A percentile compares a stretch with the other conserved stretches of the same genome.
Conservation (phyloP, 2,888 invertebrate species). For the Diarsia brunnea region DNA sequence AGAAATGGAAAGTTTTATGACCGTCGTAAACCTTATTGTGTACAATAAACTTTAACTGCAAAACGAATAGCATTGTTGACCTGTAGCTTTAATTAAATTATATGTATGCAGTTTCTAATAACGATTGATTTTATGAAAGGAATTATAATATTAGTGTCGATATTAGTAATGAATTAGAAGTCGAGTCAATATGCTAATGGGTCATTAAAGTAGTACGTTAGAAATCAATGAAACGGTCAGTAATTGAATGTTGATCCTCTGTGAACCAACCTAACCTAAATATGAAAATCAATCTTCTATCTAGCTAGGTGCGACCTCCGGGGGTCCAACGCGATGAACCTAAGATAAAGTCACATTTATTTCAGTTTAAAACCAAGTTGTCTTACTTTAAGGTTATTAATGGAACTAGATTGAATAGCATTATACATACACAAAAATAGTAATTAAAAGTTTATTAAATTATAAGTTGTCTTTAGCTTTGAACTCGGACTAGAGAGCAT, state of each 20-base stretch:
- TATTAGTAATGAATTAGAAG: neutral
- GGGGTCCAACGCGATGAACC: neutral
- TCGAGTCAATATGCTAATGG: neutral
- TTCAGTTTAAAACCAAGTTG: no score
- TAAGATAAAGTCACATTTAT: neutral
- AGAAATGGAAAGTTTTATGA: conserved; percentile 49
- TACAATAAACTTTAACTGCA: conserved; percentile 49
- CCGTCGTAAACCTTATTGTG: conserved; percentile 26
- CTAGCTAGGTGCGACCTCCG: neutral
- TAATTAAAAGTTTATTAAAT: no score
- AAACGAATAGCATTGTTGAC: conserved; percentile 46
- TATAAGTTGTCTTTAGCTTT: no score
- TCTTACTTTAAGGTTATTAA: no score
- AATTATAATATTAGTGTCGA: neutral
- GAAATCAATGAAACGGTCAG: neutral
- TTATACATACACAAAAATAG: no score
- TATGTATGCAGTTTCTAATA: conserved; percentile 6
- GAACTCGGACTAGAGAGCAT: no score
- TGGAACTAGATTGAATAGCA: no score
- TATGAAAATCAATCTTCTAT: neutral
- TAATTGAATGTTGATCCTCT: neutral
- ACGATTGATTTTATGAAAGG: conserved; percentile 21
- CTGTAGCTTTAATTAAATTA: conserved; percentile 10
- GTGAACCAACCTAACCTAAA: neutral
- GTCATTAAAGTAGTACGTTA: neutral